Base-by-base conservation (phyloP, 2,888 invertebrate species). In the Drosophila sordidula region DNA sequence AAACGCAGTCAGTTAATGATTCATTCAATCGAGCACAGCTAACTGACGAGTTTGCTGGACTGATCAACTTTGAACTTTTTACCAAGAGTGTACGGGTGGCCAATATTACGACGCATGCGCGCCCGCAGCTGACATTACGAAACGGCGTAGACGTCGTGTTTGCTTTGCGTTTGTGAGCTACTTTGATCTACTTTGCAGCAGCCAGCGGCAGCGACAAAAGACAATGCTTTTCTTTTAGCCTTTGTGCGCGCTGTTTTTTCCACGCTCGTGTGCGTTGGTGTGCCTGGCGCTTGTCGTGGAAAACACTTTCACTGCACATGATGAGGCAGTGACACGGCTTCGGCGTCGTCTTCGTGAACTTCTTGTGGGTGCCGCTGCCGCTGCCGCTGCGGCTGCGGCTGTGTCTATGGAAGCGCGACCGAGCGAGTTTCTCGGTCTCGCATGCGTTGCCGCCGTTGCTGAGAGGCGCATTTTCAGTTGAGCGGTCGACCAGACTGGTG, bases 271-370 rank as follows among this genome's bases (percentile, higher is more conserved):
- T 88, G 89, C 83, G 70, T 76, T 70, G 77, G 62, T 74, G 70
- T 73, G 70, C 74, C 70, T 86, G 67, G 66, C 66, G 74, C 77
- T 83, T 76, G 83, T 79, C 79, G 82, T 90, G 90, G 90, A 90
- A 90, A 90, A 91, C 91, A 91, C 90, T 90, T 90, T 90, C 90
- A 91, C 90, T 91, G 84, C 78, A 76, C 70, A 78, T 83, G 74
- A 80, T 66, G 75, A 84, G 89, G 78, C 85, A 89, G 83, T 90
- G 89, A 85, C 90, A 88, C 75, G 87, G 61, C 64, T 63, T 67
- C 58, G 66, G 44, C 63, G 63, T 47, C 62, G 50, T 51, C 51
- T 49, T 67, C 61, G 74, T 66, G 64, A 54, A 54, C 63, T 52
- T 70, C 83, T 72, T 72, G 70, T 61, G 68, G 74, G 68, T 61